phyloP scores from a whole-genome alignment of 2,113 vertebrate species.

The Brachypodius melanocephalos region DNA sequence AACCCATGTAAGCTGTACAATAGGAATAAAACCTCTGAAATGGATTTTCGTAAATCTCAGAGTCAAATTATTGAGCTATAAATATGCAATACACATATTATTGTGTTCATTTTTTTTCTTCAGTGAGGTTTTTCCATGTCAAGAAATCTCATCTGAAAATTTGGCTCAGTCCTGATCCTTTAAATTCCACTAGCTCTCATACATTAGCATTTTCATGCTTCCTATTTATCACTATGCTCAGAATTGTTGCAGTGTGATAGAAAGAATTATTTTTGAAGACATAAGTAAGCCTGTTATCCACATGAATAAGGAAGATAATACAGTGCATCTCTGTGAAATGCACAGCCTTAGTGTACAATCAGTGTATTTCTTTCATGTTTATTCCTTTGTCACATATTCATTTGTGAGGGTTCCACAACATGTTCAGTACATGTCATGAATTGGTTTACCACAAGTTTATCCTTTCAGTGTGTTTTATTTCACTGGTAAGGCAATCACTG shows the following conservation, averaged over 20 bases:
- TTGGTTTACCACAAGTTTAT: slow-evolving; percentile 28
- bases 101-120: slow-evolving; percentile 5
- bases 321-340: slow-evolving; percentile 35
- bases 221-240: slow-evolving; percentile 36
- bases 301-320: slow-evolving; percentile 66
- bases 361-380: slow-evolving; percentile 61
- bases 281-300: slow-evolving; percentile 66
- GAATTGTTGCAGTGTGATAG: slow-evolving; percentile 42
- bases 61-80: slow-evolving; percentile 40
- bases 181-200: slow-evolving; percentile 36
- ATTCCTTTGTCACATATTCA: slow-evolving; percentile 58
- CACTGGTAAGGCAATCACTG: not conserved
- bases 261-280: slow-evolving; percentile 65
- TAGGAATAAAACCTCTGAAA: not conserved
- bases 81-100: slow-evolving; percentile 30
- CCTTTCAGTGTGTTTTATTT: slow-evolving; percentile 28
- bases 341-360: slow-evolving; percentile 46
- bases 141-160: slow-evolving; percentile 59
- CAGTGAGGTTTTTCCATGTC: slow-evolving; percentile 13
- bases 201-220: slow-evolving; percentile 52
- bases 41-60: not conserved
- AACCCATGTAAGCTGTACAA: not conserved
- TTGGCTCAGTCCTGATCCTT: slow-evolving; percentile 37
- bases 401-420: slow-evolving; percentile 47
- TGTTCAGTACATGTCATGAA: slow-evolving; percentile 1